Base-by-base conservation (phyloP, 2,797 vertebrate genomes). In the Hemitrygon akajei region DNA sequence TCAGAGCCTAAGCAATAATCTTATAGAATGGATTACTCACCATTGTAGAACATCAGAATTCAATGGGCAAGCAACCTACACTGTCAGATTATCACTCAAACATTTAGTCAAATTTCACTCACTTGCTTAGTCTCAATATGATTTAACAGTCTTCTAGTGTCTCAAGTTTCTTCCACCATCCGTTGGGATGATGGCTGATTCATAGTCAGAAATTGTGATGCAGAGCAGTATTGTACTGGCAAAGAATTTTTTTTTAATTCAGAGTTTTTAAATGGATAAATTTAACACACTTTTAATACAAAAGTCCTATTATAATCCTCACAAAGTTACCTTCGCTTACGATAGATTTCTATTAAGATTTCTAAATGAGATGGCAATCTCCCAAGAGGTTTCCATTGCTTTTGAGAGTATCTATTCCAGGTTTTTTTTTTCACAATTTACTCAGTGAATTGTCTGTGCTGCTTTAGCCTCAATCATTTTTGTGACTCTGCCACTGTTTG, bases 311-410 rank as follows among this genome's bases (percentile, higher is more conserved):
- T 63, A 58, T 58, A 27, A 86, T n/a, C 82, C 27, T n/a, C 40
- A 58, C 25, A 6, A 25, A 56, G 22, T 25, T 86, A 60, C 60
- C 58, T n/a, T 86, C 5, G 1, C 12, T 86, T 16, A 63, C 11
- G n/a, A 63, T n/a, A 63, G 82, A 86, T 86, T 82, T 82, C 80
- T 20, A 56, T 82, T 86, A 18, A 60, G 58, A 60, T 86, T 86
- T 86, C 25, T 60, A 47, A 27, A 86, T 60, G 56, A 86, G 27
- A 27, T 60, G 56, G 14, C 58, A 86, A 12, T 60, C 82, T 86
- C 82, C 9, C 27, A 86, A 6, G 82, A 63, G 12, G 60, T n/a
- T 86, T n/a, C 16, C 12, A n/a, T 11, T 81, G 80, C 16, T 81
- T 82, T 60, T n/a, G 82, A 86, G 56, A 63, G 56, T 63, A 86